Base-by-base conservation (phyloP, 2,113 vertebrate genomes). In the Heloderma charlesbogerti region DNA sequence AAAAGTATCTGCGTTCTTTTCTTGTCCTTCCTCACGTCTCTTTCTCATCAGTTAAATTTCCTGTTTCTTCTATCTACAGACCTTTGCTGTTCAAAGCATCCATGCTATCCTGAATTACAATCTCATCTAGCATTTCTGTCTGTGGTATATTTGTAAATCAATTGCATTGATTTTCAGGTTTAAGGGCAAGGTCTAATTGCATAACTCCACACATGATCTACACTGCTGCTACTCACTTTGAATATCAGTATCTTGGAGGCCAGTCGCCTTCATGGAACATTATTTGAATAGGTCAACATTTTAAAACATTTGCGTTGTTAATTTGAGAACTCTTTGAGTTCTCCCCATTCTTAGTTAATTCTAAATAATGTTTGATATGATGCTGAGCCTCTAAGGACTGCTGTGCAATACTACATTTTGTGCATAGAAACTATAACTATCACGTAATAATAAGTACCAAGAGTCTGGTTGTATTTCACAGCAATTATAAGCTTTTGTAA, bases 81-180 rank as follows among this genome's bases (percentile, higher is more conserved):
- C 34, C 37, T 87, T 91, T 34, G 37, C 84, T 63, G 1, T 83
- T 51, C 78, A 77, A 95, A 92, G 0, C 37, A 78, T 51, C 18
- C 80, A 67, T 85, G 40, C 29, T 60, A 25, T 34, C 48, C 75
- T 81, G 67, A 45, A 66, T 84, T 89, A 88, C 84, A 2, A 7
- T 78, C 54, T 86, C 40, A 78, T 90, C 34, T 69, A 79, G 34
- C 72, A 40, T 86, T 86, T 84, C n/a, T 90, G 43, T 80, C 5
- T 77, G 25, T 45, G 18, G 37, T 6, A 20, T 88, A 51, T 92
- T 93, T 93, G 43, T 88, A 87, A 88, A 75, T 3, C 43, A 16
- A 20, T 82, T 75, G 0, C 79, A 71, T 88, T 88, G 87, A 51
- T 80, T 77, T 77, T 86, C 84, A 92, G 27, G 18, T 92, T 94